A percentile compares a stretch with the other conserved stretches of the same genome.
These are phyloP conservation scores for Sinocyclocheilus maitianheensis DNA, from an alignment of 2,113 vertebrate species.

Conservation along the genomic window DNA sequence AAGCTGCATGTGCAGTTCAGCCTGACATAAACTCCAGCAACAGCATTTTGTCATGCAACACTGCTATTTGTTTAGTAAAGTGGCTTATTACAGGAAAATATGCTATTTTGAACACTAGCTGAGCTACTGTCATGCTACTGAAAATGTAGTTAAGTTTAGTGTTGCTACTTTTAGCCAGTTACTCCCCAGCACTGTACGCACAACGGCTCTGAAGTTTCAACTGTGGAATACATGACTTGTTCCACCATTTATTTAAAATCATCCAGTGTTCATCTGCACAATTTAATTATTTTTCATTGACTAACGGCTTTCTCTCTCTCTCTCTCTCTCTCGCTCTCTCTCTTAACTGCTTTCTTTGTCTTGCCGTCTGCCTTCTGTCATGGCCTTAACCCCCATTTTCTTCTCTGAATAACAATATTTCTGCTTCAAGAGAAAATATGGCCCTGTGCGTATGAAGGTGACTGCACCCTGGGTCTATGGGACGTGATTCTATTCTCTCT, in stretches of 20 bases:
- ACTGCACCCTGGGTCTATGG: slow-evolving; percentile 56
- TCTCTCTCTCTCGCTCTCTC: neutral
- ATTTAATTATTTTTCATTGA: slow-evolving; percentile 54
- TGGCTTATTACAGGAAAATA: neutral
- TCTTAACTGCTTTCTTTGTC: slow-evolving; percentile 48
- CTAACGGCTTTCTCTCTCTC: slow-evolving; percentile 56
- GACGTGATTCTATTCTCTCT: slow-evolving; percentile 43
- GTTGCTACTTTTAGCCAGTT: neutral
- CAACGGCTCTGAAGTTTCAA: neutral
- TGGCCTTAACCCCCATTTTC: slow-evolving; percentile 52
- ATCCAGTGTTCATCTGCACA: slow-evolving; percentile 63
- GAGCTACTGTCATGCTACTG: neutral
- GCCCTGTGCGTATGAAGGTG: slow-evolving; percentile 64
- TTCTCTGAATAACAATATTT: slow-evolving; percentile 65
- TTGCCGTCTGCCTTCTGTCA: slow-evolving; percentile 53
- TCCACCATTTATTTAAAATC: slow-evolving; percentile 38
- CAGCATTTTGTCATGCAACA: neutral
- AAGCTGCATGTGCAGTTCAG: neutral
- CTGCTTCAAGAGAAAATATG: slow-evolving; percentile 52
- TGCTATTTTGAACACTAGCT: neutral
- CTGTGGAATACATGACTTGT: neutral
- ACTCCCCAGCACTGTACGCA: neutral
- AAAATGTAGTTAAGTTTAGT: neutral
- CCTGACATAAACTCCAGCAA: neutral
- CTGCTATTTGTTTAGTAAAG: neutral